Evolutionary conservation across 2,888 invertebrate genomes (phyloP), one percentile per base, ranked within the genome.

Genomic region (Cantharis lateralis): DNA sequence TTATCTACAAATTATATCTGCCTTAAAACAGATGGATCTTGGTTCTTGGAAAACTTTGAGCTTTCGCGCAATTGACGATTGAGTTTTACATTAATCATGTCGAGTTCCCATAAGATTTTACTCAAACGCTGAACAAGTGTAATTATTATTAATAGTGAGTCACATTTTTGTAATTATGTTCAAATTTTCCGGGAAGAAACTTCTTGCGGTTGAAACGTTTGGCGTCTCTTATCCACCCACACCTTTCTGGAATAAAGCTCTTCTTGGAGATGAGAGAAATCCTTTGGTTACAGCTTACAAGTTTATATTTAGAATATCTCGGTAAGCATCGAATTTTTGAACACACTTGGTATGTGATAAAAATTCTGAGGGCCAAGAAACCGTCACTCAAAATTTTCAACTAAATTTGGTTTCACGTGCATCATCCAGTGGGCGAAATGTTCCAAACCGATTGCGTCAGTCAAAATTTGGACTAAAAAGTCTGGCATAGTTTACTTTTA

Each of bases 131-230:
- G 74, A 68, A 63, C 71, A 32, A 18, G 62, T 71, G 62, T 71
- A 77, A 74, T 77, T 77, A 77, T 77, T 72, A 70, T 72, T 68
- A 76, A 76, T 76, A 76, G 32, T 76, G 72, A 72, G 72, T 76
- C 76, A 76, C 72, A 76, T 70, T 75, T 75, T 70, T 69, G 72
- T 24, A 28, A 72, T 68, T 75, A 26, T 63, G 13, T 72, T 70
- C 28, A 70, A 72, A 32, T 68, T 72, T 69, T 76, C 72, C 32
- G 32, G 20, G 69, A 70, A 72, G 66, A 70, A 72, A 64, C 63
- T 70, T 66, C 48, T 71, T 70, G 68, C 62, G 68, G 68, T 68
- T 26, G 62, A 68, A 48, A 48, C 48, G 48, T 48, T 48, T 48
- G 13, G 48, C 48, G 48, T 48, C 48, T 48, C 13, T 48, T 48